Percentiles rank a stretch among this genome's conserved stretches.
These are phyloP conservation scores for Agriopis aurantiaria DNA, from an alignment of 2,888 invertebrate species.

Conservation along the genomic window DNA sequence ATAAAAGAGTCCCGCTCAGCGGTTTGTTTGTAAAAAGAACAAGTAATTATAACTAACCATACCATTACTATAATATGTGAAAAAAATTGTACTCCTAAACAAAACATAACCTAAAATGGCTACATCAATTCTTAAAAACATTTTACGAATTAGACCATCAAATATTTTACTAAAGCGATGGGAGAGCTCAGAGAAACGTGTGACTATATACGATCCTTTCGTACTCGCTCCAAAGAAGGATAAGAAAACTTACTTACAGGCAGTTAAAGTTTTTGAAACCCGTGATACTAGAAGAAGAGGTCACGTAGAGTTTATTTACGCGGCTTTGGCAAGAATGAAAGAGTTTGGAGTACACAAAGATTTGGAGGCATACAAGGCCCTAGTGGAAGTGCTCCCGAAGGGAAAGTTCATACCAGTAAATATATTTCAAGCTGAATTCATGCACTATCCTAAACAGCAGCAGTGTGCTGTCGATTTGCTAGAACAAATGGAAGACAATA, in stretches of 20 bases:
- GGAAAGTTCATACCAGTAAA: conserved; percentile 94
- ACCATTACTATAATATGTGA: neutral
- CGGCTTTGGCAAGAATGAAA: conserved; percentile 95
- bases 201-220: conserved; percentile 80
- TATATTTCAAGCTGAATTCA: conserved; percentile 94
- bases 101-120: conserved; percentile 69
- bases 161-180: conserved; percentile 66
- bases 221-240: conserved; percentile 84
- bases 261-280: conserved; percentile 91
- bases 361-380: conserved; percentile 93
- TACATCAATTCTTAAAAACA: conserved; percentile 66
- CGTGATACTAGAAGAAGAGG: conserved; percentile 91
- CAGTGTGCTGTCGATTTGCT: conserved; percentile 96
- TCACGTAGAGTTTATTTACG: conserved; percentile 97
- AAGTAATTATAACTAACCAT: neutral
- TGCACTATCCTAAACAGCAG: conserved; percentile 98
- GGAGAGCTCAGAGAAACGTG: conserved; percentile 71
- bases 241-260: conserved; percentile 90
- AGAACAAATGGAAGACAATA: conserved; percentile 97
- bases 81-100: neutral
- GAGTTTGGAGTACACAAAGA: conserved; percentile 96
- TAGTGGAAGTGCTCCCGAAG: conserved; percentile 95
- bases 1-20: neutral
- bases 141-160: conserved; percentile 61
- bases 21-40: neutral